These are phyloP conservation scores for Camponotus vicinus DNA, from an alignment of 1,140 invertebrate species.

Conservation along the genomic window DNA sequence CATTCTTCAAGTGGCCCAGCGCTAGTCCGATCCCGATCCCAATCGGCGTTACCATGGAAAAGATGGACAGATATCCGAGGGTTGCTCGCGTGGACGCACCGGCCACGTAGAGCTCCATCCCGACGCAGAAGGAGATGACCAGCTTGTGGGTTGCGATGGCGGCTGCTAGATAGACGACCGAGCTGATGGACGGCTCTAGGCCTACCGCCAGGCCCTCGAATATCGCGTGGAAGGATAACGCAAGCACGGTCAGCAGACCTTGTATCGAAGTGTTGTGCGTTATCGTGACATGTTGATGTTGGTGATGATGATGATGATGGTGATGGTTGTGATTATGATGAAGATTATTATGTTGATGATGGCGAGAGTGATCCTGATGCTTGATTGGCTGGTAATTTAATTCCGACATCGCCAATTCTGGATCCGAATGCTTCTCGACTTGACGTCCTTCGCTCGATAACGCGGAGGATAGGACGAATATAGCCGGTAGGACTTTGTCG, in stretches of 20 bases:
- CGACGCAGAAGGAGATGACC: conserved; percentile 91
- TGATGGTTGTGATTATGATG: conserved; percentile 48
- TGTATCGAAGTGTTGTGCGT: conserved; percentile 84
- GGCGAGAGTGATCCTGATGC: conserved; percentile 12
- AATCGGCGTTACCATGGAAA: conserved; percentile 90
- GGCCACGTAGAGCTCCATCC: conserved; percentile 90
- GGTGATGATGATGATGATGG: conserved; percentile 7
- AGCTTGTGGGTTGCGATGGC: conserved; percentile 92
- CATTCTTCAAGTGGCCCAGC: conserved; percentile 83
- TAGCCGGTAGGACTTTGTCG: conserved; percentile 72
- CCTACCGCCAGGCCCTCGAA: conserved; percentile 94
- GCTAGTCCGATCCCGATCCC: conserved; percentile 89
- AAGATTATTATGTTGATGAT: conserved; percentile 41
- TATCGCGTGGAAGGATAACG: conserved; percentile 93
- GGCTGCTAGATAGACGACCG: conserved; percentile 90
- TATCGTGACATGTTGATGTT: conserved; percentile 38
- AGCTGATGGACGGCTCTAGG: conserved; percentile 88
- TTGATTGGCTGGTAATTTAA: conserved; percentile 30
- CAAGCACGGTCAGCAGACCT: conserved; percentile 90
- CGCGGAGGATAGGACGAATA: conserved; percentile 75
- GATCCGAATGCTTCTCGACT: conserved; percentile 24
- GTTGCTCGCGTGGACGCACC: conserved; percentile 87
- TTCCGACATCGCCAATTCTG: conserved; percentile 37
- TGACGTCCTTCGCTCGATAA: conserved; percentile 9
- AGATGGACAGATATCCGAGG: conserved; percentile 87